Evolutionary conservation across 2,797 vertebrate species (phyloP), one percentile per base, ranked within the genome.

Genomic region (Setipinna tenuifilis): DNA sequence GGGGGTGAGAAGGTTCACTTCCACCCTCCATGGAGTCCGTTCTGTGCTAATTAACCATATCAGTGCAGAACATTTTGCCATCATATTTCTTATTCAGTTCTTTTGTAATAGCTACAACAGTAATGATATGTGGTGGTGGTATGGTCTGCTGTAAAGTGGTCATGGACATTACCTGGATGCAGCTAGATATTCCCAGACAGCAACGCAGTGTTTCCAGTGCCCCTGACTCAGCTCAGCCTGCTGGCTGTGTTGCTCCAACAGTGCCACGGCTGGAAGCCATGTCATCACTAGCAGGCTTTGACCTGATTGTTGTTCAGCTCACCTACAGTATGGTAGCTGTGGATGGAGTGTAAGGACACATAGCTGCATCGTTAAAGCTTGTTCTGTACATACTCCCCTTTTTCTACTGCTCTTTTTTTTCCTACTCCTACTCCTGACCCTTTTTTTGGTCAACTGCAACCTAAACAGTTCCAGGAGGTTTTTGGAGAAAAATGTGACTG

Each of bases 251-350:
- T 78, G 35, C 71, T 21, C 31, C 71, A 78, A 78, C 71, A 44
- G 71, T 78, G 71, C 5, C 31, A 44, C 71, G 21, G 71, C 71
- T 78, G 31, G 71, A 21, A 78, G 44, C 85, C 78, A 54, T 83
- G 48, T 87, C 84, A 84, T 83, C 71, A 82, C 68, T 83, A 82
- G 82, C 78, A 81, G 84, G 71, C 85, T 89, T 85, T 61, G 81
- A 61, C 88, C 87, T 87, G 85, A 89, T 90, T 88, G 87, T 83
- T 85, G 78, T 80, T 83, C 71, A 86, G 68, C 82, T 88, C 65
- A 86, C 85, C 6, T 84, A 80, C 82, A n/a, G n/a, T n/a, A n/a
- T n/a, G 65, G 71, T 87, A 84, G 10, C 68, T 87, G 86, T 83
- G 86, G 83, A 81, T 82, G 82, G 85, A 14, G 87, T 86, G 84